Conservation (phyloP, 2,888 invertebrate genomes). For the Diplazon laetatorius region DNA sequence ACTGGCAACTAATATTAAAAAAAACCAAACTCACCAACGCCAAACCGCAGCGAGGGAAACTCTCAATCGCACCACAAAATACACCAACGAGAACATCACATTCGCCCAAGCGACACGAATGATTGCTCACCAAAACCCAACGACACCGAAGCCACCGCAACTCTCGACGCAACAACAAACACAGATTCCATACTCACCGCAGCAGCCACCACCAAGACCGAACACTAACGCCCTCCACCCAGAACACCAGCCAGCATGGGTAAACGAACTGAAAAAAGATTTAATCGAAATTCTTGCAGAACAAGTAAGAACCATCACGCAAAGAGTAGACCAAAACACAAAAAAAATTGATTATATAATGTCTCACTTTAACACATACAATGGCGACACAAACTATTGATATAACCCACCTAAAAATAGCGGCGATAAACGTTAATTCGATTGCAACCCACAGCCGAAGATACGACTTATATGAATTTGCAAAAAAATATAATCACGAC, state of each 20-base stretch:
- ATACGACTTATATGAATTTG: constrained; percentile 18
- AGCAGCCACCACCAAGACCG: too few species aligned
- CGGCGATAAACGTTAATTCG: constrained; percentile 25
- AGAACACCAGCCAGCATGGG: too few species aligned
- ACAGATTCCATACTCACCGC: too few species aligned
- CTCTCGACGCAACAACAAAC: too few species aligned
- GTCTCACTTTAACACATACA: background rate
- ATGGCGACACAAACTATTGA: background rate
- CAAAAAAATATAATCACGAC: constrained; percentile 13
- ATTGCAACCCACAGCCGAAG: constrained; percentile 27
- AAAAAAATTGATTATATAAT: background rate
- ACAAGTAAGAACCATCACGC: too few species aligned
- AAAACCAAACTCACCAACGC: background rate
- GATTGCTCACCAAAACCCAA: too few species aligned
- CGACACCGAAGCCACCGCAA: too few species aligned
- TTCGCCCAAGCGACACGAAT: too few species aligned
- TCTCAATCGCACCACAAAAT: constrained; percentile 35
- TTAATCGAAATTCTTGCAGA: too few species aligned
- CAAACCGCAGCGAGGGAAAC: background rate
- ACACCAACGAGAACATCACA: too few species aligned
- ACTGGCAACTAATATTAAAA: constrained; percentile 2
- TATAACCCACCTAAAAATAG: constrained; percentile 6
- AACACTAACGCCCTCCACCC: too few species aligned
- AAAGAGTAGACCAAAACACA: background rate
- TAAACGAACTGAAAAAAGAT: too few species aligned